These are phyloP conservation scores for Autographa pulchrina DNA, from an alignment of 2,888 invertebrate genomes.

Conservation along the genomic window DNA sequence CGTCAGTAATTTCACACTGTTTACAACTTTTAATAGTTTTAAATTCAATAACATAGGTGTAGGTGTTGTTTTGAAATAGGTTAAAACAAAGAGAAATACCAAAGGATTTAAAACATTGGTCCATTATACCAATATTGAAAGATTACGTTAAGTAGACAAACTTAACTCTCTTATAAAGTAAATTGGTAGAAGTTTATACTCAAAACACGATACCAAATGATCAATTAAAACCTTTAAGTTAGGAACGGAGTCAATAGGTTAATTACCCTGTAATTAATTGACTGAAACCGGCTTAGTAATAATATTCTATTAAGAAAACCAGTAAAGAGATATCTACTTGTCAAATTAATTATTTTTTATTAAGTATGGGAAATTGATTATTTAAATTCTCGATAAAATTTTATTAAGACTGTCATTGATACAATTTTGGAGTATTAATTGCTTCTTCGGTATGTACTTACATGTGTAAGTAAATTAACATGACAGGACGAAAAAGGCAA, in stretches of 20 bases:
- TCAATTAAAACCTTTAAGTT: conserved; percentile 38
- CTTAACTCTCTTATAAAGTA: conserved; percentile 13
- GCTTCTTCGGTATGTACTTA: background rate
- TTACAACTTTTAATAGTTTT: no score
- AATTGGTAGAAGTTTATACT: conserved; percentile 18
- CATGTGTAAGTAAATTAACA: background rate
- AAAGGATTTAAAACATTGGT: no score
- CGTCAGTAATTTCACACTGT: no score
- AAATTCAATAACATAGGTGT: no score
- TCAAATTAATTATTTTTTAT: background rate
- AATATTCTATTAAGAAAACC: conserved; percentile 17
- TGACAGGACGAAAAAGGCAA: background rate
- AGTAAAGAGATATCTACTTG: background rate
- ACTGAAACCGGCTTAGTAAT: conserved; percentile 24
- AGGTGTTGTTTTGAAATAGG: no score
- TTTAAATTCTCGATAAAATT: background rate
- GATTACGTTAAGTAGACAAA: conserved; percentile 4
- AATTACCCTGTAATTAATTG: conserved; percentile 39
- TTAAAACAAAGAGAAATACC: no score
- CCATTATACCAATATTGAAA: background rate
- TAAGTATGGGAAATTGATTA: background rate
- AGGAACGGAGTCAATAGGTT: conserved; percentile 50
- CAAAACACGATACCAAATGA: conserved; percentile 37
- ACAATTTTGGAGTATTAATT: background rate
- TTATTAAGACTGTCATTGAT: no score